Percentiles rank a stretch among this genome's conserved stretches.
Evolutionary conservation across 1,140 invertebrate species (phyloP).

Genomic region (Asobara japonica): DNA sequence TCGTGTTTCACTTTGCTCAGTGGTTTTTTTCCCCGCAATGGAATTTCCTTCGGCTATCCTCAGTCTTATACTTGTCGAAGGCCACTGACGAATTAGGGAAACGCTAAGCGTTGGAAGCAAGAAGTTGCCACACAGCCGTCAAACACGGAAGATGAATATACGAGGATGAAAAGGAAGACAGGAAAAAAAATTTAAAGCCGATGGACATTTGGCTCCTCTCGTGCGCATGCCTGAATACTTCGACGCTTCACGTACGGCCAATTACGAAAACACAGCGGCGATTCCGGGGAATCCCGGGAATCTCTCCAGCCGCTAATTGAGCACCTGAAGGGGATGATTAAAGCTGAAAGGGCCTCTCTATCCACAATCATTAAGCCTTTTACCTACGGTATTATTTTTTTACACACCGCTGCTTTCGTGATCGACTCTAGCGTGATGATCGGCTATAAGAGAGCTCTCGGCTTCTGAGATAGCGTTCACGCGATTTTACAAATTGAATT

Average conservation of each 20-base stretch:
- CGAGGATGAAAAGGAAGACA: not conserved
- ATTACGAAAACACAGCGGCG: constrained; percentile 32
- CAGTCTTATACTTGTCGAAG: not conserved
- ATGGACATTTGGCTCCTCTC: constrained; percentile 14
- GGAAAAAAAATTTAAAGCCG: not conserved
- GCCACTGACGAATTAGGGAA: constrained; percentile 13
- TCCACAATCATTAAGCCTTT: constrained; percentile 10
- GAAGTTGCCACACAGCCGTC: constrained; percentile 7
- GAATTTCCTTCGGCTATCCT: not conserved
- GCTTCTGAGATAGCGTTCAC: not conserved
- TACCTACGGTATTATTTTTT: constrained; percentile 6
- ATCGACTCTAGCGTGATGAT: constrained; percentile 12
- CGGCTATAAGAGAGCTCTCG: not conserved
- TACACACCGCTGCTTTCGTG: constrained; percentile 2
- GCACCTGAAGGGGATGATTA: constrained; percentile 27
- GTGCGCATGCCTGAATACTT: not conserved
- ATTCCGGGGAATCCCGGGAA: constrained; percentile 37
- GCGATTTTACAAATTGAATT: not conserved
- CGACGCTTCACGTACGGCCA: constrained; percentile 20
- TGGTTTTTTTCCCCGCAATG: not conserved
- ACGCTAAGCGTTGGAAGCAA: not conserved
- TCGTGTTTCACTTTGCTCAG: too few species aligned
- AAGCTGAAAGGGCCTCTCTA: constrained; percentile 18
- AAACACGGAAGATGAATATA: constrained; percentile 1
- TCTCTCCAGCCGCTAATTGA: constrained; percentile 38